phyloP scores from a whole-genome alignment of 2,113 vertebrate species.

The Phaethornis superciliosus region DNA sequence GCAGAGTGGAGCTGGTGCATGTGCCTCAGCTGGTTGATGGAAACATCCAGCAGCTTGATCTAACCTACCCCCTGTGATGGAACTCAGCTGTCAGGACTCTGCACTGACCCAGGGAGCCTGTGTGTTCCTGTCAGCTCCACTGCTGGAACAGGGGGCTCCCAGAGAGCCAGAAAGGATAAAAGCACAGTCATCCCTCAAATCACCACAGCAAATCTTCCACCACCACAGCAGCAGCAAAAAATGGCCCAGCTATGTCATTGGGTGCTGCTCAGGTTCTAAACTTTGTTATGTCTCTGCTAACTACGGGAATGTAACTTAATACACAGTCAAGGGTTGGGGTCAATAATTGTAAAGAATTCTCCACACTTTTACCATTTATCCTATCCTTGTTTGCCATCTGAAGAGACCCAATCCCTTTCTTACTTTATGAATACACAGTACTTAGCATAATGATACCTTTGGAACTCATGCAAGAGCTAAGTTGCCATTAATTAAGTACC shows the following conservation, averaged over 20 bases:
- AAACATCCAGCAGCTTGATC: neutral
- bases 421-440: neutral
- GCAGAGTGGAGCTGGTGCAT: neutral
- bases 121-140: neutral
- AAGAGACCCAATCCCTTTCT: neutral
- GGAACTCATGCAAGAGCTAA: constrained; percentile 9
- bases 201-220: neutral
- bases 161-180: neutral
- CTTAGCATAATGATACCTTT: constrained; percentile 9
- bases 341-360: neutral
- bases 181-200: neutral
- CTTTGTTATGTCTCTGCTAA: neutral
- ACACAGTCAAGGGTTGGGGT: neutral
- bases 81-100: neutral
- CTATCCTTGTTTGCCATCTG: neutral
- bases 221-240: neutral
- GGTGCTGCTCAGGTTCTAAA: neutral
- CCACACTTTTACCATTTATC: neutral
- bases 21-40: neutral
- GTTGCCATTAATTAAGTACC: constrained; percentile 15
- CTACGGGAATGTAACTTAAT: neutral
- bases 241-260: neutral
- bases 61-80: neutral
- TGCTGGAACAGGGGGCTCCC: rapidly evolving
- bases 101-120: neutral